These are phyloP conservation scores for Amphiprion ocellaris DNA, from an alignment of 2,113 vertebrate genomes.

Conservation along the genomic window DNA sequence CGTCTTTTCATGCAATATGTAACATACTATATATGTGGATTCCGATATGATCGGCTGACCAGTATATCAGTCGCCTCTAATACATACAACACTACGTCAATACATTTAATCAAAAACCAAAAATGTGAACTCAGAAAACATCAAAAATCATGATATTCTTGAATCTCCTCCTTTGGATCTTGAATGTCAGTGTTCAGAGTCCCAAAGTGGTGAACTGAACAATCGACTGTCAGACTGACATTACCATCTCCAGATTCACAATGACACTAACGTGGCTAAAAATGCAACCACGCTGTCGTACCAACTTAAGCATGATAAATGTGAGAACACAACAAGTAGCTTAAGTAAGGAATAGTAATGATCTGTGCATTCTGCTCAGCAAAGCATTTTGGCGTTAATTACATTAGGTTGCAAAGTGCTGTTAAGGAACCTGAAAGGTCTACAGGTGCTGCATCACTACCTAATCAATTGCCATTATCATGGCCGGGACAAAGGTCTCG, in stretches of 20 bases:
- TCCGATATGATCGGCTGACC: too few relatives aligned
- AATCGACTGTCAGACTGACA: neutral
- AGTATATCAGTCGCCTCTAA: too few relatives aligned
- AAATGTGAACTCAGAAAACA: neutral
- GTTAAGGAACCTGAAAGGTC: slow-evolving; percentile 64
- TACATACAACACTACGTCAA: too few relatives aligned
- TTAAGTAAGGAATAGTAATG: slow-evolving; percentile 62
- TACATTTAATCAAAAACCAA: neutral
- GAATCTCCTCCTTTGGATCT: neutral
- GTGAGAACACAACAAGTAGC: slow-evolving; percentile 25
- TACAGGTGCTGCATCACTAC: slow-evolving; percentile 61
- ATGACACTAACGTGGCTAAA: slow-evolving; percentile 1
- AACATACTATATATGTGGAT: too few relatives aligned
- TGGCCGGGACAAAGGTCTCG: slow-evolving; percentile 56
- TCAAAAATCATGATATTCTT: neutral
- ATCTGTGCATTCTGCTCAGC: slow-evolving; percentile 52
- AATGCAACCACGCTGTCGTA: slow-evolving; percentile 28
- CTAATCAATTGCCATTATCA: slow-evolving; percentile 79
- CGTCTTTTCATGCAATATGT: too few relatives aligned
- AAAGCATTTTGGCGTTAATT: slow-evolving; percentile 75
- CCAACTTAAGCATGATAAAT: slow-evolving; percentile 56
- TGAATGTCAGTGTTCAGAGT: neutral
- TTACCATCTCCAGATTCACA: neutral
- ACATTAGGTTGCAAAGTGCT: slow-evolving; percentile 67
- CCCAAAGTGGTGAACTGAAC: neutral